Evolutionary conservation across 1,140 invertebrate genomes (phyloP).

Genomic region (Pectinophora gossypiella): DNA sequence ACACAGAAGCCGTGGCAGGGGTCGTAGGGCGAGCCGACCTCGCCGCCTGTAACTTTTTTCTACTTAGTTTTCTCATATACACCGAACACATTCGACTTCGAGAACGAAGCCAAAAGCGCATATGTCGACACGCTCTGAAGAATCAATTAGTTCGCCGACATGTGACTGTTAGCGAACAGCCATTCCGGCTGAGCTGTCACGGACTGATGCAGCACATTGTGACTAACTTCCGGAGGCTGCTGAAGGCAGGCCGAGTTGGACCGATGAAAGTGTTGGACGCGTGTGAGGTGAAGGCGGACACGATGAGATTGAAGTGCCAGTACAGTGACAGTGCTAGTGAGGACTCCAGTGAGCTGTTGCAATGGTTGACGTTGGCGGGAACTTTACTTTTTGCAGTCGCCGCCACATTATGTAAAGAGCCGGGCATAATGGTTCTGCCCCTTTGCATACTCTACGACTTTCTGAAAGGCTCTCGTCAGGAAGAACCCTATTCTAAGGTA

Average conservation of each 20-base stretch:
- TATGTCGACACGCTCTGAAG: slow-evolving; percentile 44
- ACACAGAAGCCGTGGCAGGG: slow-evolving; percentile 97
- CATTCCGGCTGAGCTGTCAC: slow-evolving; percentile 58
- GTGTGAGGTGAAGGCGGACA: slow-evolving; percentile 44
- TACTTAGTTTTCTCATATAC: slow-evolving; percentile 90
- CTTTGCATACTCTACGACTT: slow-evolving; percentile 89
- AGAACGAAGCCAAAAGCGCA: slow-evolving; percentile 56
- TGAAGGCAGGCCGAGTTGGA: slow-evolving; percentile 55
- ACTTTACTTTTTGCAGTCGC: slow-evolving; percentile 78
- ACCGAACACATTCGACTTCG: slow-evolving; percentile 79
- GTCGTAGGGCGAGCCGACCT: slow-evolving; percentile 96
- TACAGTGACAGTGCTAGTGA: slow-evolving; percentile 62
- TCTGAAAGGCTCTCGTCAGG: slow-evolving; percentile 67
- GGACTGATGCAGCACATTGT: slow-evolving; percentile 58
- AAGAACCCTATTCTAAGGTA: slow-evolving; percentile 70
- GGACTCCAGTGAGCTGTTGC: slow-evolving; percentile 60
- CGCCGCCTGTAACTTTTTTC: slow-evolving; percentile 92
- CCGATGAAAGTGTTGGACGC: slow-evolving; percentile 56
- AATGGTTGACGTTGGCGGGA: slow-evolving; percentile 77
- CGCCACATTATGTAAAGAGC: slow-evolving; percentile 93
- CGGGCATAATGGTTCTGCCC: slow-evolving; percentile 92
- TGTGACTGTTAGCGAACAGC: slow-evolving; percentile 33
- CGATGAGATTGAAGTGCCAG: slow-evolving; percentile 58
- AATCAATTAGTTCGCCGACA: slow-evolving; percentile 39
- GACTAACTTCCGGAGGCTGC: slow-evolving; percentile 52